phyloP scores from a whole-genome alignment of 2,113 vertebrate genomes.

The Rhabdomys dilectus region DNA sequence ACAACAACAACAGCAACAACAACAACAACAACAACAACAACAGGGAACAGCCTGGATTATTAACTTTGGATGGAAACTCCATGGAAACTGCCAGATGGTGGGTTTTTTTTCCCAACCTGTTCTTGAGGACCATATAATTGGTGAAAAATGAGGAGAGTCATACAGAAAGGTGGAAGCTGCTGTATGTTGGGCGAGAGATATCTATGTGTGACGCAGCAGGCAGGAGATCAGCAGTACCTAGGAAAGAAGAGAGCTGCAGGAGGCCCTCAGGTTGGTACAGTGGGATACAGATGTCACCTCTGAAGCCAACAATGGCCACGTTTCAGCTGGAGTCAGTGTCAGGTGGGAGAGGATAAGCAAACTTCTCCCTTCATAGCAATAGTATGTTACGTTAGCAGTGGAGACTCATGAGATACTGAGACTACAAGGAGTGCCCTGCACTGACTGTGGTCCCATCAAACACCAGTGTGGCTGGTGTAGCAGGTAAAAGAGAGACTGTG shows the following conservation, averaged over 20 bases:
- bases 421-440: background rate
- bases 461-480: background rate
- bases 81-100: background rate
- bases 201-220: background rate
- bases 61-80: conserved; percentile 23
- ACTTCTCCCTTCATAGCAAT: background rate
- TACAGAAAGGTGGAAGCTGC: background rate
- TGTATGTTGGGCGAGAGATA: background rate
- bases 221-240: background rate
- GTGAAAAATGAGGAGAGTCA: background rate
- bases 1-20: no score
- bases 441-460: background rate
- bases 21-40: background rate
- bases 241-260: background rate
- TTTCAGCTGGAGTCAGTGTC: background rate
- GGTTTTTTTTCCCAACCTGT: conserved; percentile 12
- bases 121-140: conserved; percentile 7
- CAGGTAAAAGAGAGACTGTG: background rate
- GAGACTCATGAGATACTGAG: background rate
- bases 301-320: background rate
- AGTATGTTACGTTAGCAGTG: background rate
- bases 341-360: background rate
- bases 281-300: background rate
- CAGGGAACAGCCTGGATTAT: conserved; percentile 31
- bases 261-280: background rate